These are phyloP conservation scores for Drosophila punjabiensis DNA, from an alignment of 1,140 invertebrate genomes.

Conservation along the genomic window DNA sequence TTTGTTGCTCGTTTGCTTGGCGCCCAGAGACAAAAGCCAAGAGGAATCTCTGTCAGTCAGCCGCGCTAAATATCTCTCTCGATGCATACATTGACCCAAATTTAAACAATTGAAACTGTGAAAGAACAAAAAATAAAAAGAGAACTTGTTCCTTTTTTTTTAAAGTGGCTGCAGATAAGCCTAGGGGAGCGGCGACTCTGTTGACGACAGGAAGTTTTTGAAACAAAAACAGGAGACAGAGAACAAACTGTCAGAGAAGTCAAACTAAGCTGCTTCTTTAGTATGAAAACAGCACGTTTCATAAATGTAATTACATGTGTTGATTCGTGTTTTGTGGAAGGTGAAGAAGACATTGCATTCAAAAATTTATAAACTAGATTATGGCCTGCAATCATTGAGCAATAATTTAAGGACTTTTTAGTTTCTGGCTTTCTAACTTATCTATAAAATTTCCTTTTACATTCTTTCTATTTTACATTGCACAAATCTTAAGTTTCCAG, in stretches of 20 bases:
- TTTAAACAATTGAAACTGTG: constrained; percentile 68
- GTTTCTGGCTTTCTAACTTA: not conserved
- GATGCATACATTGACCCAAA: constrained; percentile 66
- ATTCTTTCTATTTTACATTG: not conserved
- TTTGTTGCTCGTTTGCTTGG: constrained; percentile 71
- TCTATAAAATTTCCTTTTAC: not conserved
- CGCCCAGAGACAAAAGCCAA: constrained; percentile 57
- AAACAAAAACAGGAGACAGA: constrained; percentile 4
- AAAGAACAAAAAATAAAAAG: constrained; percentile 46
- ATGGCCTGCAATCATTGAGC: not conserved
- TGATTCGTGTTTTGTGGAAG: not conserved
- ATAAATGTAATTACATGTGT: constrained; percentile 4
- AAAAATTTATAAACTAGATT: not conserved
- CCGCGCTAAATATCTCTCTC: constrained; percentile 27
- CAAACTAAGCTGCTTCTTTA: not conserved
- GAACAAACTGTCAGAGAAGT: constrained; percentile 11
- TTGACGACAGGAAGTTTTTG: constrained; percentile 44
- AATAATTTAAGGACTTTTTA: too few relatives aligned
- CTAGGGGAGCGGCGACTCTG: constrained; percentile 31
- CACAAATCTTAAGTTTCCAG: not conserved
- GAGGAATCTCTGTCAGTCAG: constrained; percentile 42
- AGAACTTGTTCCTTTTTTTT: constrained; percentile 26
- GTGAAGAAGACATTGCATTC: too few relatives aligned
- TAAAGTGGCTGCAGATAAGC: constrained; percentile 45
- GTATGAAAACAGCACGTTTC: not conserved